These are phyloP conservation scores for Antennarius maculatus DNA, from an alignment of 2,797 vertebrate genomes.

Conservation along the genomic window DNA sequence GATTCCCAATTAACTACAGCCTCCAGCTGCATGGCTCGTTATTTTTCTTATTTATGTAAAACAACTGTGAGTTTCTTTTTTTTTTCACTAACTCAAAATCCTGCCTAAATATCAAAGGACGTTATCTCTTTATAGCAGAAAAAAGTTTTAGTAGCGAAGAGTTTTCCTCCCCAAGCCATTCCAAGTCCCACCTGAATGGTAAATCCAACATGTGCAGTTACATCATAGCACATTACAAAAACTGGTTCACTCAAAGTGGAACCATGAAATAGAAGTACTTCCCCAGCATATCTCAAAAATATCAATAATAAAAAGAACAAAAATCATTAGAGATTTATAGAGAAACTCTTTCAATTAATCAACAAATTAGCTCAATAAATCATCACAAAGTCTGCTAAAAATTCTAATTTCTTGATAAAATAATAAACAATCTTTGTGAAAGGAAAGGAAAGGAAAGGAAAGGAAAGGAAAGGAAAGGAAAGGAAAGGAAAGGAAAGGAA, in stretches of 20 bases:
- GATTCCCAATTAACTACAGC: constrained; percentile 10
- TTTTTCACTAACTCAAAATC: constrained; percentile 2
- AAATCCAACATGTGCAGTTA: background rate
- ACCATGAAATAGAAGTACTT: background rate
- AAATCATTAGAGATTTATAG: no score
- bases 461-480: background rate
- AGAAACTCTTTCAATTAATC: background rate
- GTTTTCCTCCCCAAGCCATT: background rate
- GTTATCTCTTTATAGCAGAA: background rate
- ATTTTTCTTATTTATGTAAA: constrained; percentile 11
- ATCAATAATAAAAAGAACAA: background rate
- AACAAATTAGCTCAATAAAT: background rate
- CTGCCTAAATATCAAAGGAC: constrained; percentile 13
- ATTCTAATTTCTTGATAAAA: background rate
- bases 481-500: no score
- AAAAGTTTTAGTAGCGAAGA: background rate
- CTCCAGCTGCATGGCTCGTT: background rate
- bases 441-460: background rate
- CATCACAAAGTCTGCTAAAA: background rate
- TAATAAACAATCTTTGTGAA: background rate
- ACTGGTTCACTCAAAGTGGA: background rate
- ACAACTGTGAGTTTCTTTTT: constrained; percentile 1
- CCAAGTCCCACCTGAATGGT: background rate
- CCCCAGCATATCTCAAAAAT: background rate
- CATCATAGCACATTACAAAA: background rate